These are phyloP conservation scores for Sialia sialis DNA, from an alignment of 2,113 vertebrate genomes.

Conservation along the genomic window DNA sequence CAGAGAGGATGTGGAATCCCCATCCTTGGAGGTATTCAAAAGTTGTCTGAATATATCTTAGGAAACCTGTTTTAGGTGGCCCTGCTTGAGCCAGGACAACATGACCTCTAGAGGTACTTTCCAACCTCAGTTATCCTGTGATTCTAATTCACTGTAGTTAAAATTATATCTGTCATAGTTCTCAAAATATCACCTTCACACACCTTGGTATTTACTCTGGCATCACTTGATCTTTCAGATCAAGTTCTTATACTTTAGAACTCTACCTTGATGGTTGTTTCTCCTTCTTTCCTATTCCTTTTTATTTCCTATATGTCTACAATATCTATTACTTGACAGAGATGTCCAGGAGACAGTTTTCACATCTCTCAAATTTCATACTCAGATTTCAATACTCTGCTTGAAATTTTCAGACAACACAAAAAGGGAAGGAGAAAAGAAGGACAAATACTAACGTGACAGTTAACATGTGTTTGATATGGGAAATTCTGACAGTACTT, in stretches of 20 bases:
- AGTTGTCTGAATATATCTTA: not conserved
- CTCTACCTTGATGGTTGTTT: no score
- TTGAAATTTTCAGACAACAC: not conserved
- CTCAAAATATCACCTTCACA: not conserved
- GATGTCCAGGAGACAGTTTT: not conserved
- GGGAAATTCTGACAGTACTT: not conserved
- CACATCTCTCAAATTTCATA: not conserved
- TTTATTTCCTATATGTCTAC: not conserved
- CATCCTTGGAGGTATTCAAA: not conserved
- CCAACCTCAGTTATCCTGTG: not conserved
- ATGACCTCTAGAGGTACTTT: not conserved
- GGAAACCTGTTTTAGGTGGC: not conserved
- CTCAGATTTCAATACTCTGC: not conserved
- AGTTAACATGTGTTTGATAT: not conserved
- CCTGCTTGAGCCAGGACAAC: not conserved
- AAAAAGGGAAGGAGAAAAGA: not conserved
- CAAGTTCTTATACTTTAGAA: not conserved
- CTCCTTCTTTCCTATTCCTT: not conserved
- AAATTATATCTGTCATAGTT: not conserved
- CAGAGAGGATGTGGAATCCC: not conserved
- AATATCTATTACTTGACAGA: not conserved
- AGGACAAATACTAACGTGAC: not conserved
- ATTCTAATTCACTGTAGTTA: not conserved
- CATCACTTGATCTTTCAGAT: not conserved
- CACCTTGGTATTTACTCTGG: not conserved